Percentiles rank a stretch among this genome's conserved stretches.
Conservation (phyloP, 35 echinoderm and acorn worm genomes). For the Heliocidaris tuberculata region DNA sequence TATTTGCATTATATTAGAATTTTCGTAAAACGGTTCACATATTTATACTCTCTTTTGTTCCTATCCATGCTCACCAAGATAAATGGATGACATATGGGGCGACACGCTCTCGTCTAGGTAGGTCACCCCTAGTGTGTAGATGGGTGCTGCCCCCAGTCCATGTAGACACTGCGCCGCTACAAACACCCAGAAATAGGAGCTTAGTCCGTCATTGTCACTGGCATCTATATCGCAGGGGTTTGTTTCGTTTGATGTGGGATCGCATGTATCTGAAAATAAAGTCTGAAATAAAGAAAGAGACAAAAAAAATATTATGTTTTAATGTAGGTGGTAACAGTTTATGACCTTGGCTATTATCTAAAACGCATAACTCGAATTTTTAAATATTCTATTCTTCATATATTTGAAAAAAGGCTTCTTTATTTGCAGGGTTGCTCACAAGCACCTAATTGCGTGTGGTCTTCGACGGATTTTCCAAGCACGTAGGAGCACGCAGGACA, state of each 20-base stretch:
- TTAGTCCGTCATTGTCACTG: not conserved
- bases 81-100: slow-evolving; percentile 75
- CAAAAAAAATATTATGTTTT: not conserved
- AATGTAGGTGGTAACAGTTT: too few relatives aligned
- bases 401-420: too few relatives aligned
- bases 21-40: too few relatives aligned
- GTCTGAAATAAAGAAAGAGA: slow-evolving; percentile 48
- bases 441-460: too few relatives aligned
- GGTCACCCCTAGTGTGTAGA: slow-evolving; percentile 81
- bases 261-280: slow-evolving; percentile 65
- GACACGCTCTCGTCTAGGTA: slow-evolving; percentile 95
- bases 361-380: too few relatives aligned
- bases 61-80: slow-evolving; percentile 70
- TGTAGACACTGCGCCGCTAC: slow-evolving; percentile 92
- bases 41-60: too few relatives aligned
- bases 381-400: too few relatives aligned
- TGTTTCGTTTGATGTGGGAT: slow-evolving; percentile 47
- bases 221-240: slow-evolving; percentile 9
- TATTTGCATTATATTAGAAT: too few relatives aligned
- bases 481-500: too few relatives aligned
- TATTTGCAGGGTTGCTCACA: too few relatives aligned
- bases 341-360: too few relatives aligned
- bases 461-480: too few relatives aligned
- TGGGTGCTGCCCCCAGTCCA: slow-evolving; percentile 85
- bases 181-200: slow-evolving; percentile 82